These are phyloP conservation scores for Limnephilus lunatus DNA, from an alignment of 2,888 invertebrate species.

Conservation along the genomic window DNA sequence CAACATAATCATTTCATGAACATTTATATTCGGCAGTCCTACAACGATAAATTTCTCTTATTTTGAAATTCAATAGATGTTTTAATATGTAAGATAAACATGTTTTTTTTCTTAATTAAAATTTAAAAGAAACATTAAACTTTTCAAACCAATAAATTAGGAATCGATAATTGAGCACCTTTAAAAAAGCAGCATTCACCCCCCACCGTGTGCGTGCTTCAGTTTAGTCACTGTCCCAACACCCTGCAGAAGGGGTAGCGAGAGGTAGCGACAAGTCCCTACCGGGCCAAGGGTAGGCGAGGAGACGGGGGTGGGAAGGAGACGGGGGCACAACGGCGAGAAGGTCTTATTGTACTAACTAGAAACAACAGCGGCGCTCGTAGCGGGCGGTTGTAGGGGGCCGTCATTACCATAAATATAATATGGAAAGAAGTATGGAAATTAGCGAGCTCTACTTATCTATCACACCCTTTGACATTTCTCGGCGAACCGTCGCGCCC, in stretches of 20 bases:
- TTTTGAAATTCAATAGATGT: too few relatives aligned
- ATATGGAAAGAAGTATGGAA: conserved; percentile 63
- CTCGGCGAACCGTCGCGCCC: conserved; percentile 25
- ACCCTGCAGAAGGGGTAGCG: conserved; percentile 39
- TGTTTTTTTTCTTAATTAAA: too few relatives aligned
- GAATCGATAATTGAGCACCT: background rate
- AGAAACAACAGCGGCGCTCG: conserved; percentile 58
- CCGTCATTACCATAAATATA: conserved; percentile 59
- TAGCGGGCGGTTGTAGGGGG: conserved; percentile 39
- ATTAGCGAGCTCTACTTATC: conserved; percentile 58
- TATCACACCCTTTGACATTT: conserved; percentile 55
- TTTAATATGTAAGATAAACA: too few relatives aligned
- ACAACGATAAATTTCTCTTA: too few relatives aligned
- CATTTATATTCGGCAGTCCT: too few relatives aligned
- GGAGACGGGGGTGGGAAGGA: conserved; percentile 35
- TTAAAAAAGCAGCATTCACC: conserved; percentile 14
- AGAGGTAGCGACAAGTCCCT: conserved; percentile 33
- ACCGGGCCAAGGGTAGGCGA: conserved; percentile 20
- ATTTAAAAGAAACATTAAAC: background rate
- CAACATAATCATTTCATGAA: too few relatives aligned
- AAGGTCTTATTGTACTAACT: conserved; percentile 57
- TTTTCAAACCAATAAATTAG: background rate
- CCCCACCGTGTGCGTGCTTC: conserved; percentile 20
- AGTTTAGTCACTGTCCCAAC: conserved; percentile 47
- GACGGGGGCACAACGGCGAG: conserved; percentile 37